Percentiles rank a stretch among this genome's conserved stretches.
Evolutionary conservation across 2,797 vertebrate genomes (phyloP).

Genomic region (Rhincodon typus): DNA sequence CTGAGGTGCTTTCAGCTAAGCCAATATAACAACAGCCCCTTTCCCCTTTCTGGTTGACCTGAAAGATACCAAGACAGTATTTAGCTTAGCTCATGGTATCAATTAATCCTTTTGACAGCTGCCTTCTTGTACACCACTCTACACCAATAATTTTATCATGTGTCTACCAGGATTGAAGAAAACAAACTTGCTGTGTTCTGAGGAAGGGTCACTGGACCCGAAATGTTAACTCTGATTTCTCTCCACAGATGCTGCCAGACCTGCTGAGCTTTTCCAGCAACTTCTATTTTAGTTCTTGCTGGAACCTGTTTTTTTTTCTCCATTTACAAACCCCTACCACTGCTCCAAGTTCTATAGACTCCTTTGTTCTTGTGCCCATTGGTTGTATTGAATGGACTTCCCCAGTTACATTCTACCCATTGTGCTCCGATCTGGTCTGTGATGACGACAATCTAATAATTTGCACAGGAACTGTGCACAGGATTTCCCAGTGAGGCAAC

Average conservation of each 20-base stretch:
- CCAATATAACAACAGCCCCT: neutral
- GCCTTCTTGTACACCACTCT: neutral
- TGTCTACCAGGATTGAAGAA: neutral
- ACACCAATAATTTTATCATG: neutral
- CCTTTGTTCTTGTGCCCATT: neutral
- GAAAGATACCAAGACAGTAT: neutral
- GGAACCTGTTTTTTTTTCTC: too few relatives aligned
- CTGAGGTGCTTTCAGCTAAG: neutral
- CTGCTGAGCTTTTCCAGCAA: too few relatives aligned
- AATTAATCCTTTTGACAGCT: too few relatives aligned
- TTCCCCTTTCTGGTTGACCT: neutral
- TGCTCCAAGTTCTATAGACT: too few relatives aligned
- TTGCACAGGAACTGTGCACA: conserved; percentile 7
- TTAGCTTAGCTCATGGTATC: neutral
- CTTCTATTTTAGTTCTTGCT: too few relatives aligned
- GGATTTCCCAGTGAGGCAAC: neutral
- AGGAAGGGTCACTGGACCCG: too few relatives aligned
- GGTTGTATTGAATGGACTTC: neutral
- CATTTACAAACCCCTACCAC: neutral
- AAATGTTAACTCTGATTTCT: too few relatives aligned
- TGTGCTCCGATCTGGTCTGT: neutral
- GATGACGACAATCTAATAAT: neutral
- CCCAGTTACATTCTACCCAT: neutral
- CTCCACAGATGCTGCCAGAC: too few relatives aligned
- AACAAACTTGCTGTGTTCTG: neutral